Evolutionary conservation across 1,140 invertebrate genomes (phyloP).

Genomic region (Patella vulgata): DNA sequence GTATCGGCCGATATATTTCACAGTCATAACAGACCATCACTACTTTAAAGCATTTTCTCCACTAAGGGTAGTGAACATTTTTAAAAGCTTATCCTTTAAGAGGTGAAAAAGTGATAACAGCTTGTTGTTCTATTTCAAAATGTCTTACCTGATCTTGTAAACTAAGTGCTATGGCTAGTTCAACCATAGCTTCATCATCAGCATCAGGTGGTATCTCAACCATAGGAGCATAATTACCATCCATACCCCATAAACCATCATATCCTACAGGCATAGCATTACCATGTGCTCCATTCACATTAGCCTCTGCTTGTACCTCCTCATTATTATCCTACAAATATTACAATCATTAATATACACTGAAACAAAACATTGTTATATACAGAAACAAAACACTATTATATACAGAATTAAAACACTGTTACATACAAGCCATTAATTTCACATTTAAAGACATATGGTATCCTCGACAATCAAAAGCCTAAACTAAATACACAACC

Average conservation of each 20-base stretch:
- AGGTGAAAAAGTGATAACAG: too few relatives aligned
- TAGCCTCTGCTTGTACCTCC: constrained; percentile 68
- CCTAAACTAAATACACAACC: too few relatives aligned
- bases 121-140: too few relatives aligned
- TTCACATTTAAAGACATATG: too few relatives aligned
- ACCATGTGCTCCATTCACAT: constrained; percentile 38
- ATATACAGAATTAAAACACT: too few relatives aligned
- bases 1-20: too few relatives aligned
- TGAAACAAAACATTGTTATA: background rate
- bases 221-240: constrained; percentile 76
- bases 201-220: constrained; percentile 89
- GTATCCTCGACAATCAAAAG: too few relatives aligned
- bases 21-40: too few relatives aligned
- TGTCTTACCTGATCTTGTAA: constrained; percentile 76
- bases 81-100: too few relatives aligned
- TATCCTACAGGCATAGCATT: constrained; percentile 68
- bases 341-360: background rate
- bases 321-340: constrained; percentile 57
- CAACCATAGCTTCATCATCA: constrained; percentile 96
- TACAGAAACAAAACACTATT: background rate
- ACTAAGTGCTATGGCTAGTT: constrained; percentile 93
- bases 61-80: too few relatives aligned
- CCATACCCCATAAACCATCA: constrained; percentile 76
- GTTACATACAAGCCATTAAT: too few relatives aligned
- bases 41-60: too few relatives aligned